Evolutionary conservation across 2,113 vertebrate species (phyloP).

Genomic region (Corythornis madagascariensis): DNA sequence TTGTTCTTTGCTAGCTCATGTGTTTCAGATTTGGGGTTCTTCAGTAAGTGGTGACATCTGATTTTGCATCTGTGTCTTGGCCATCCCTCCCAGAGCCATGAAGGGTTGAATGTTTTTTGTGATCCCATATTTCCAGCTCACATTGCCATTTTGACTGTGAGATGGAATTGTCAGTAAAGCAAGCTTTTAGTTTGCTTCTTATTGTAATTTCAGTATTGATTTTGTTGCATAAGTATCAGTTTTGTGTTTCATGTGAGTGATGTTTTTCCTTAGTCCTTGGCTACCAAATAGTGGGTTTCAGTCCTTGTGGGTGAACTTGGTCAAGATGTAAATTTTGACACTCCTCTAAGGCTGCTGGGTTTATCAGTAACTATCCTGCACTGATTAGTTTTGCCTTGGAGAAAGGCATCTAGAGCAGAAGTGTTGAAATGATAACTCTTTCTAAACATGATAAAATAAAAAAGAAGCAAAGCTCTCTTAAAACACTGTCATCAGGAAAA

Average conservation of each 20-base stretch:
- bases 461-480: background rate
- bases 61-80: background rate
- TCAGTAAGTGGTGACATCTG: background rate
- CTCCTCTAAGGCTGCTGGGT: background rate
- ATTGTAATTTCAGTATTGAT: background rate
- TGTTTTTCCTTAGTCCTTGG: background rate
- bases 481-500: background rate
- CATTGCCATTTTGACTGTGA: background rate
- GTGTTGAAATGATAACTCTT: background rate
- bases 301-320: background rate
- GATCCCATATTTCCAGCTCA: background rate
- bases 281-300: background rate
- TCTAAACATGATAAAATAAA: background rate
- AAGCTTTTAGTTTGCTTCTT: background rate
- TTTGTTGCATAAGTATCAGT: background rate
- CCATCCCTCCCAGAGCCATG: background rate
- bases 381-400: background rate
- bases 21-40: background rate
- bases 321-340: background rate
- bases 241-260: background rate
- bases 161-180: background rate
- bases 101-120: background rate
- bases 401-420: background rate
- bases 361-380: background rate
- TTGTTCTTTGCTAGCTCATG: background rate